Conservation (phyloP, 2,113 vertebrate species). For the Etia nguti region DNA sequence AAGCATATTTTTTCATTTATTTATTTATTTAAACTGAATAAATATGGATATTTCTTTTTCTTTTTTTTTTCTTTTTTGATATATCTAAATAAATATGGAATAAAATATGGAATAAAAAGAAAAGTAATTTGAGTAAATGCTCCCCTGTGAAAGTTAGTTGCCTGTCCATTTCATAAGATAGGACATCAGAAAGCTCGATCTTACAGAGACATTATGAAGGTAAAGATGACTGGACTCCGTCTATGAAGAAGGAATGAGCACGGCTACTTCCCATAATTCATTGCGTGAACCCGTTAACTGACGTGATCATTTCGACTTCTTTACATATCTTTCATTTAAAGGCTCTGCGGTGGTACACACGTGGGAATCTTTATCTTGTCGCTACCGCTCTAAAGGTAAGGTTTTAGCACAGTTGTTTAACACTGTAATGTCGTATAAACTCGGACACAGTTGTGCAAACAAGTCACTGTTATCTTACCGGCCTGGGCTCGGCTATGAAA, state of each 20-base stretch:
- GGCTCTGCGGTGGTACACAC: slow-evolving; percentile 36
- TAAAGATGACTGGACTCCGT: not conserved
- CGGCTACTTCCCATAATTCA: slow-evolving; percentile 21
- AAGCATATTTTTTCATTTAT: not conserved
- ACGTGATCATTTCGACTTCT: not conserved
- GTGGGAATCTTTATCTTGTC: slow-evolving; percentile 12
- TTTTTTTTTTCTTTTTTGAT: not conserved
- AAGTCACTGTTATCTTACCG: not conserved
- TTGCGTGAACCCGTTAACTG: not conserved
- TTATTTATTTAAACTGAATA: not conserved
- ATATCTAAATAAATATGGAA: not conserved
- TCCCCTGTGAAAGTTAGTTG: not conserved
- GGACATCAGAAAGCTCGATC: not conserved
- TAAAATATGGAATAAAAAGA: not conserved
- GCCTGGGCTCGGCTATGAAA: not conserved
- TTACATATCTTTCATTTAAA: not conserved
- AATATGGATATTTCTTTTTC: not conserved
- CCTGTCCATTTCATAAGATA: not conserved
- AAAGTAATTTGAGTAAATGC: not conserved
- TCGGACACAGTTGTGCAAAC: not conserved
- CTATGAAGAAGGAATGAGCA: not conserved
- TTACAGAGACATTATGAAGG: not conserved
- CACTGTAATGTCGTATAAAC: fast-evolving
- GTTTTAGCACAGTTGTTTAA: not conserved
- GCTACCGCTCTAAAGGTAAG: slow-evolving; percentile 21